Percentiles rank a stretch among this genome's conserved stretches.
Conservation (phyloP, 2,888 invertebrate genomes). For the Plebejus melissa region DNA sequence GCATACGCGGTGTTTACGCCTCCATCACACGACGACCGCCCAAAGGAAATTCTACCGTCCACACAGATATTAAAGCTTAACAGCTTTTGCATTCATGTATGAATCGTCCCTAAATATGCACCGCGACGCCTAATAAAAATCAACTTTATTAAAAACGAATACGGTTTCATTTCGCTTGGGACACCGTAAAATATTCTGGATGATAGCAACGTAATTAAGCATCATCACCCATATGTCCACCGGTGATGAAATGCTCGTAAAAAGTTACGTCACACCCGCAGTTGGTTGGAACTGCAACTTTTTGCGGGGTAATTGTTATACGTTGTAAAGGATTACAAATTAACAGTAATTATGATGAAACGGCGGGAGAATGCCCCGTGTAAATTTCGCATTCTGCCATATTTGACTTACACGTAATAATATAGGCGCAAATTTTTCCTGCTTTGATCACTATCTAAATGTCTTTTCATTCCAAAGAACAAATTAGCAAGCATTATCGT, state of each 20-base stretch:
- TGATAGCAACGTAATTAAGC: conserved; percentile 58
- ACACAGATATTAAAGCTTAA: conserved; percentile 40
- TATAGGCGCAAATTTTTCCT: conserved; percentile 3
- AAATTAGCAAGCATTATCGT: not conserved
- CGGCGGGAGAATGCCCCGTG: conserved; percentile 1
- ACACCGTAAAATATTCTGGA: not conserved
- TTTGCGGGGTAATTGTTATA: conserved; percentile 29
- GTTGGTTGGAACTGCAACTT: conserved; percentile 37
- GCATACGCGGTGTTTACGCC: conserved; percentile 41
- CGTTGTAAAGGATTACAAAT: conserved; percentile 29
- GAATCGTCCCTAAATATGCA: not conserved
- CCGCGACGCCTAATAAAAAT: not conserved
- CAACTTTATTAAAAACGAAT: not conserved
- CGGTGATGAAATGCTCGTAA: conserved; percentile 64
- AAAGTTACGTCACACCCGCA: conserved; percentile 55
- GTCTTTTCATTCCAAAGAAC: not conserved
- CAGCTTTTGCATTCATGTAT: not conserved
- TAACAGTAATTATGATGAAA: conserved; percentile 19
- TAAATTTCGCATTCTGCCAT: conserved; percentile 20
- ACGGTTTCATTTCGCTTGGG: not conserved
- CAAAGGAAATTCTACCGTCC: conserved; percentile 29
- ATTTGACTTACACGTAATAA: not conserved
- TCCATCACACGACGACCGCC: not conserved
- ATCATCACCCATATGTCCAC: conserved; percentile 60
- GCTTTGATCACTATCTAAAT: not conserved